These are phyloP conservation scores for Corella eumyota DNA, from an alignment of 23 tunicate species.

Conservation along the genomic window DNA sequence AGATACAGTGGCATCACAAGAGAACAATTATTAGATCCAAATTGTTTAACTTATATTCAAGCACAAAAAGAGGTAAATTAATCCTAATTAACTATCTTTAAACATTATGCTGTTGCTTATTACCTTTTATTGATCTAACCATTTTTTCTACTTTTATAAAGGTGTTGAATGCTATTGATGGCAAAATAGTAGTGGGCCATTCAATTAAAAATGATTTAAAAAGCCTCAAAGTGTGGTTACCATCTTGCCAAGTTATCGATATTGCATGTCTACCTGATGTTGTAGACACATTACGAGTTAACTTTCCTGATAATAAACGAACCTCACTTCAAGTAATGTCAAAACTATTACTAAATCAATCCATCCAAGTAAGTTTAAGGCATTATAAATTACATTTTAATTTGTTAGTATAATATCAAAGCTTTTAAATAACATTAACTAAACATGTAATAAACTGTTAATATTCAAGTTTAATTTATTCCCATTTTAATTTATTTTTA, in stretches of 20 bases:
- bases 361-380: slow-evolving; percentile 1
- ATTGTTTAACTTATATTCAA: not conserved
- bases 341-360: not conserved
- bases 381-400: too few relatives aligned
- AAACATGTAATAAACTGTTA: too few relatives aligned
- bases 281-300: not conserved
- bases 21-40: not conserved
- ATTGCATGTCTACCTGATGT: not conserved
- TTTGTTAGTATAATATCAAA: too few relatives aligned
- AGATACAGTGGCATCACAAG: slow-evolving; percentile 2
- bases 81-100: not conserved
- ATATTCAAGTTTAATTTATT: too few relatives aligned
- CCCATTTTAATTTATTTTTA: too few relatives aligned
- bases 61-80: not conserved
- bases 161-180: not conserved
- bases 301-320: not conserved
- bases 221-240: not conserved
- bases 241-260: not conserved
- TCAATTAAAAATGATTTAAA: slow-evolving; percentile 3
- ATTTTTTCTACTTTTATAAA: too few relatives aligned
- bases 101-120: too few relatives aligned
- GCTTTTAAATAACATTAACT: too few relatives aligned
- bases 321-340: not conserved
- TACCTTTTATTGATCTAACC: too few relatives aligned
- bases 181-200: slow-evolving; percentile 8